These are phyloP conservation scores for Sus scrofa DNA, from an alignment of 2,113 vertebrate genomes.

Conservation along the genomic window DNA sequence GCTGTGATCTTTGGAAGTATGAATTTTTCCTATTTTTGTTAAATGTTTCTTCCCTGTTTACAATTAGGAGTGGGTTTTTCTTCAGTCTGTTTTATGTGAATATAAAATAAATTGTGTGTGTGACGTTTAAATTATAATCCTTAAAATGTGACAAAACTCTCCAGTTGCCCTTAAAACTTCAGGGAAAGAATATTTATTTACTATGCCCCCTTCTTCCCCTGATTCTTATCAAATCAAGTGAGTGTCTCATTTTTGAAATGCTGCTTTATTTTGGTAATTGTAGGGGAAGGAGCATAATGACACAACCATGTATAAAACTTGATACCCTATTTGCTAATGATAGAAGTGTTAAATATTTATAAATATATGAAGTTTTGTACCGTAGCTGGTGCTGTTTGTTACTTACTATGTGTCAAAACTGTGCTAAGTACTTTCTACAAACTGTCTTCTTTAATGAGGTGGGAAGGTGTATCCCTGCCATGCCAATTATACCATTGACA, in stretches of 20 bases:
- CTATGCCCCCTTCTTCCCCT: not conserved
- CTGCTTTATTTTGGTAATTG: not conserved
- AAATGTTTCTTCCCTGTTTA: not conserved
- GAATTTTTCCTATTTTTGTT: not conserved
- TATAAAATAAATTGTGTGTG: not conserved
- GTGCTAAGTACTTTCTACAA: not conserved
- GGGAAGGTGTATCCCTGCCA: not conserved
- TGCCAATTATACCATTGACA: not conserved
- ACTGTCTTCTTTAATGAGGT: not conserved
- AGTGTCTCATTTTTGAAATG: not conserved
- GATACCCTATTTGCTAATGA: not conserved
- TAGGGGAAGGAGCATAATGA: not conserved
- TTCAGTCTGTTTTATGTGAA: not conserved
- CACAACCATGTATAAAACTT: not conserved
- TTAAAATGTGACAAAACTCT: conserved; percentile 15
- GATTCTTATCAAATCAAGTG: not conserved
- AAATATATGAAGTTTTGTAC: not conserved
- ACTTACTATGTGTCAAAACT: not conserved
- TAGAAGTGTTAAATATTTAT: not conserved
- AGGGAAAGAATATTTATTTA: not conserved
- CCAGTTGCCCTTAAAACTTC: not conserved
- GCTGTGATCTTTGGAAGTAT: not conserved
- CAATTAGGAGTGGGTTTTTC: not conserved
- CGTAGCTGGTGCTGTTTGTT: not conserved
- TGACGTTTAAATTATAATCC: not conserved